Evolutionary conservation across 2,888 invertebrate species (phyloP).

Genomic region (Trisateles emortualis): DNA sequence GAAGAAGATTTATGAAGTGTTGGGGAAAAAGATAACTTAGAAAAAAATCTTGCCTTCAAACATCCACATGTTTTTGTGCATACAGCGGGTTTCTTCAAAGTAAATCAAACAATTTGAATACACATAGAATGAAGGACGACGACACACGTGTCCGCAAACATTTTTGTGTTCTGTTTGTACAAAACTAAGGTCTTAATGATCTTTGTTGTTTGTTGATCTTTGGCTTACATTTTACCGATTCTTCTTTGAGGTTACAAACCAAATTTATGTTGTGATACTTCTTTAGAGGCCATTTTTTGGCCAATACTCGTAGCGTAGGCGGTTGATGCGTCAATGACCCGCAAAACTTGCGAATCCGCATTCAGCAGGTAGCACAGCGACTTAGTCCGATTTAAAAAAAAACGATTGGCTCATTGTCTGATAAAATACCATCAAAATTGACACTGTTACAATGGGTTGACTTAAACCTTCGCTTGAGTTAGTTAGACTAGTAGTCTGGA

Average conservation of each 20-base stretch:
- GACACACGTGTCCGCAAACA: slow-evolving; percentile 79
- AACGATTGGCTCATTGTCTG: slow-evolving; percentile 58
- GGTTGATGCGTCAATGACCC: slow-evolving; percentile 85
- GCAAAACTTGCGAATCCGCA: slow-evolving; percentile 84
- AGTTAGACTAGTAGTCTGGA: slow-evolving; percentile 33
- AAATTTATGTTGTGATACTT: slow-evolving; percentile 46
- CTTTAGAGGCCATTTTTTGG: slow-evolving; percentile 61
- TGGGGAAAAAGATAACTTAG: slow-evolving; percentile 32
- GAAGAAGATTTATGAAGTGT: slow-evolving; percentile 51
- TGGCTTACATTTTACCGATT: slow-evolving; percentile 37
- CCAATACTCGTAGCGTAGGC: slow-evolving; percentile 76
- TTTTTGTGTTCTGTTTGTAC: slow-evolving; percentile 71
- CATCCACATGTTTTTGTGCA: slow-evolving; percentile 61
- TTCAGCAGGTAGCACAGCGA: slow-evolving; percentile 73
- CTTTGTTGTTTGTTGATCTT: slow-evolving; percentile 58
- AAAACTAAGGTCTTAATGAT: slow-evolving; percentile 66
- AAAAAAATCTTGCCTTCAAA: slow-evolving; percentile 42
- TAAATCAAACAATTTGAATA: slow-evolving; percentile 68
- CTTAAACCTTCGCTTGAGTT: slow-evolving; percentile 24
- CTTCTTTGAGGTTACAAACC: slow-evolving; percentile 32
- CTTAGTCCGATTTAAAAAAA: slow-evolving; percentile 60
- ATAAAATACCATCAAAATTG: slow-evolving; percentile 45
- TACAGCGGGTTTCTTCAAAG: slow-evolving; percentile 76
- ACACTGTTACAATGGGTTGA: slow-evolving; percentile 31
- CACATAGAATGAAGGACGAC: slow-evolving; percentile 71